These are phyloP conservation scores for Mohoua ochrocephala DNA, from an alignment of 2,113 vertebrate genomes.

Conservation along the genomic window DNA sequence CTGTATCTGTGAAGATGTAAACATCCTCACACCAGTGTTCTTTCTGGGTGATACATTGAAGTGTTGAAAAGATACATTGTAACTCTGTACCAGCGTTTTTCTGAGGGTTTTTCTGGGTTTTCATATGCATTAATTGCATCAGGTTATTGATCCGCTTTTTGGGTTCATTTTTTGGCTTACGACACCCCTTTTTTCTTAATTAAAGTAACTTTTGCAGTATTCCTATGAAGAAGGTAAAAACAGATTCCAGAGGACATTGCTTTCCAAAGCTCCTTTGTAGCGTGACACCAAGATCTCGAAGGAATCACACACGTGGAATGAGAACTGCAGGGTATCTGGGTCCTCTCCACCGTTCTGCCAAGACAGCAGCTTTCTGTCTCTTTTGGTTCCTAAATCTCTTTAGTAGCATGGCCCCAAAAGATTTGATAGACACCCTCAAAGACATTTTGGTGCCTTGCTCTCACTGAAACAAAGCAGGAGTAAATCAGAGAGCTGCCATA, in stretches of 20 bases:
- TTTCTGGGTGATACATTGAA: background rate
- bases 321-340: background rate
- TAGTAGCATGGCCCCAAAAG: background rate
- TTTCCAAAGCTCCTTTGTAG: background rate
- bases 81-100: background rate
- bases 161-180: background rate
- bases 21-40: background rate
- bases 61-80: background rate
- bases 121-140: background rate
- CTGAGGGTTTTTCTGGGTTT: background rate
- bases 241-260: background rate
- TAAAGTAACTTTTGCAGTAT: background rate
- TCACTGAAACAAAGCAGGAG: constrained; percentile 26
- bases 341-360: background rate
- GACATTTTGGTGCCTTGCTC: background rate
- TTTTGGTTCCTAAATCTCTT: background rate
- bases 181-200: background rate
- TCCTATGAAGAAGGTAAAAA: background rate
- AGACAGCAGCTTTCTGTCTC: background rate
- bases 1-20: background rate
- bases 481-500: background rate
- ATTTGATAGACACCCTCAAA: constrained; percentile 1
- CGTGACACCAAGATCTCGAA: background rate
- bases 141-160: background rate
- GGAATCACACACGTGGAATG: background rate